Base-by-base conservation (phyloP, 2,113 vertebrate species). In the Corynorhinus townsendii region DNA sequence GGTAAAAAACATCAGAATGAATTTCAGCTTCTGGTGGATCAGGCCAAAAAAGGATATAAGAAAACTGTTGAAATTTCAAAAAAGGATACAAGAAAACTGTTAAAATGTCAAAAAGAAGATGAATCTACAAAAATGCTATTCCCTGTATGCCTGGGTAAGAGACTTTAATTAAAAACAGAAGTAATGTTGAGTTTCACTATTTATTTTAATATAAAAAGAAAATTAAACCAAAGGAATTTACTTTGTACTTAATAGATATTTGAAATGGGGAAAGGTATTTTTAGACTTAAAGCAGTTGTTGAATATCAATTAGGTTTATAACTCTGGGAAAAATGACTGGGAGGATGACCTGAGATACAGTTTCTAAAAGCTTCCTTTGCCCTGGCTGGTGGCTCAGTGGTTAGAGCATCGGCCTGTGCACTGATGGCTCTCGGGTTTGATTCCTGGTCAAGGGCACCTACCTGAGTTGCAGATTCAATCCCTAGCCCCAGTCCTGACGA, bases 1-100 rank as follows among this genome's bases (percentile, higher is more conserved):
- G 99, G 99, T 59, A 99, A 98, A 95, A 98, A 99, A 89, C 99
- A 99, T 98, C 98, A 98, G 89, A 98, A 72, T 28, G 99, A 99
- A 92, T 99, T 99, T 95, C 98, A 98, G 7, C 97, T 98, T 69
- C 98, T 99, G 95, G 98, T 99, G 95, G 98, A 99, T 87, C 99
- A 99, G 88, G 98, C 99, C 71, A 99, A 98, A 84, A 98, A 98
- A 77, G 98, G 98, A 79, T 98, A 98, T 94, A 98, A 98, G 96
- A 98, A 97, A 47, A 95, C 12, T 22, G 64, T 54, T 7, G 91
- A 94, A 80, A 91, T 54, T 43, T 86, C 94, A 75, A 91, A 95
- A 95, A 66, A 54, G 85, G 90, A 80, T 80, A 45, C n/a, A 54
- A 73, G 30, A 15, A 54, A 73, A 95, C 11, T 20, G 64, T 54